Conservation (phyloP, 1,140 invertebrate species). For the Camponotus vicinus region DNA sequence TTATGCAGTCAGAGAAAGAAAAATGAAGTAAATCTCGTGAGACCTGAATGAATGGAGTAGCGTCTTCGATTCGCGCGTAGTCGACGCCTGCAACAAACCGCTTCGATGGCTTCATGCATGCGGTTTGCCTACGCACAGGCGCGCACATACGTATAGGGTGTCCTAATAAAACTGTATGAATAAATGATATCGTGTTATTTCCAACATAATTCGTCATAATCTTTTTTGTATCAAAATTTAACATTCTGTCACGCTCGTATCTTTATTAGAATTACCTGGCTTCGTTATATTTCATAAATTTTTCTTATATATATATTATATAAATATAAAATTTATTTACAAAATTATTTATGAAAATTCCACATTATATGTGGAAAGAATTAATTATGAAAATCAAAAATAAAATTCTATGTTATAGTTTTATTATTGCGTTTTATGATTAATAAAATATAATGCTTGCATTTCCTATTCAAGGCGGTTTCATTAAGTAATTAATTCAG, state of each 20-base stretch:
- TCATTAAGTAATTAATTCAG: not conserved
- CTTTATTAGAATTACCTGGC: not conserved
- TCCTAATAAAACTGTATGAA: not conserved
- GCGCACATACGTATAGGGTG: too few relatives aligned
- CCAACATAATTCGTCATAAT: not conserved
- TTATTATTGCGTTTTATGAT: too few relatives aligned
- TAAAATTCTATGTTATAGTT: too few relatives aligned
- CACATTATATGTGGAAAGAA: too few relatives aligned
- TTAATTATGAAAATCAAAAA: too few relatives aligned
- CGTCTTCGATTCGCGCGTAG: not conserved
- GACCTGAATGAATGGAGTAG: not conserved
- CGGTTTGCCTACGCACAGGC: slow-evolving; percentile 43
- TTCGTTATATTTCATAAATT: too few relatives aligned
- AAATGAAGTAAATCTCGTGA: slow-evolving; percentile 38
- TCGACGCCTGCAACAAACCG: slow-evolving; percentile 37
- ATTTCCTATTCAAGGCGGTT: not conserved
- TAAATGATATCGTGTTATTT: not conserved
- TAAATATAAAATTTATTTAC: too few relatives aligned
- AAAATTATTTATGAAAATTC: too few relatives aligned
- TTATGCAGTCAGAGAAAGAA: slow-evolving; percentile 27
- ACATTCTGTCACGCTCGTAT: not conserved
- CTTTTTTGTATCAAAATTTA: not conserved
- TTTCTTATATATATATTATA: too few relatives aligned
- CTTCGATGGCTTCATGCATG: slow-evolving; percentile 4
- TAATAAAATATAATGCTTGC: not conserved